phyloP scores from a whole-genome alignment of 2,797 vertebrate genomes.

The Lacerta bilineata region DNA sequence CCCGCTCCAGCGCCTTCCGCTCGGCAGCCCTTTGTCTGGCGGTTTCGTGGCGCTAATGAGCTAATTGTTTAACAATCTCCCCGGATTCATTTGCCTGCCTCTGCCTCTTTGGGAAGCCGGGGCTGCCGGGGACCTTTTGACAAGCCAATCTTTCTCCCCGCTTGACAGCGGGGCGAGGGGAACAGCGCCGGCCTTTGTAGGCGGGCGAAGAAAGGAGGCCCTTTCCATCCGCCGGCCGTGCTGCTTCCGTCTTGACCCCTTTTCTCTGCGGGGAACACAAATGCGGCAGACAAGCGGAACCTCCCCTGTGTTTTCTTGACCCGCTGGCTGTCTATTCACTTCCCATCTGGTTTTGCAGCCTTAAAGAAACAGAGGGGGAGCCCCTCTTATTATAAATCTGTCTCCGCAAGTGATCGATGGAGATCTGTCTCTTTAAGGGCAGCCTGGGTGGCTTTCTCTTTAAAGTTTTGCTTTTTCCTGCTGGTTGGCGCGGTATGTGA shows the following conservation, averaged over 20 bases:
- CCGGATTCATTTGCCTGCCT: conserved; percentile 65
- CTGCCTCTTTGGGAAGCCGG: conserved; percentile 53
- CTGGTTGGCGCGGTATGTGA: conserved; percentile 61
- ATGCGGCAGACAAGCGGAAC: conserved; percentile 75
- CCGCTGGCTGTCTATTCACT: conserved; percentile 83
- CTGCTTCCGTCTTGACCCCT: conserved; percentile 85
- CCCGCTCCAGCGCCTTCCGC: conserved; percentile 54
- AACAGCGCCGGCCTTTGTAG: conserved; percentile 81
- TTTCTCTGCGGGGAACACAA: conserved; percentile 79
- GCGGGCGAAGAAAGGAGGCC: conserved; percentile 78
- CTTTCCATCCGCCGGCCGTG: conserved; percentile 81
- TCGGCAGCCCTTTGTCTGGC: conserved; percentile 28
- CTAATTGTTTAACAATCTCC: conserved; percentile 75
- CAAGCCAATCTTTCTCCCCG: conserved; percentile 83
- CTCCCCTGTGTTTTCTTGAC: conserved; percentile 82
- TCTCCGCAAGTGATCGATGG: conserved; percentile 81
- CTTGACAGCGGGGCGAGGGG: conserved; percentile 79
- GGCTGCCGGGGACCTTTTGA: conserved; percentile 74
- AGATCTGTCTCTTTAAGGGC: conserved; percentile 75
- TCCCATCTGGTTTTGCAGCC: conserved; percentile 84
- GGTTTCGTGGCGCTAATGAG: conserved; percentile 73
- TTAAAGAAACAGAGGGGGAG: conserved; percentile 79
- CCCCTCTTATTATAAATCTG: conserved; percentile 83
- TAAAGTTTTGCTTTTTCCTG: conserved; percentile 55
- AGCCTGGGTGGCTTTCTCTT: conserved; percentile 80